A percentile compares a stretch with the other conserved stretches of the same genome.
phyloP scores from a whole-genome alignment of 2,113 vertebrate genomes.

The Centropus bengalensis region DNA sequence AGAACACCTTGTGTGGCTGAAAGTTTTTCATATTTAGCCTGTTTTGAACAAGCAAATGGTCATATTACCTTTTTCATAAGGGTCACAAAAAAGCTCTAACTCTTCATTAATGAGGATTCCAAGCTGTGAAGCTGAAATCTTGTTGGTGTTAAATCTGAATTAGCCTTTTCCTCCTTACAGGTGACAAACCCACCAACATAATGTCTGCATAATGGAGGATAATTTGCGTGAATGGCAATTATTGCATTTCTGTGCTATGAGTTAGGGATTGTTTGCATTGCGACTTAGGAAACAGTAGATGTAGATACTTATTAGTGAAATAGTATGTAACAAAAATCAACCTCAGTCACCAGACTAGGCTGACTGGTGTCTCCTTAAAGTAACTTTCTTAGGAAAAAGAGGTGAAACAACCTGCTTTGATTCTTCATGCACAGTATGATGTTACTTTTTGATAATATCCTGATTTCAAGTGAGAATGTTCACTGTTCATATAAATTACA shows the following conservation, averaged over 20 bases:
- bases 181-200: neutral
- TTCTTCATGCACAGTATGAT: neutral
- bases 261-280: neutral
- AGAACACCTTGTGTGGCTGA: neutral
- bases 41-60: neutral
- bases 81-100: neutral
- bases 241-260: neutral
- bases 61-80: neutral
- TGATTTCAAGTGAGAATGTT: neutral
- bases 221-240: neutral
- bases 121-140: neutral
- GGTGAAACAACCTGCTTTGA: neutral
- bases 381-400: neutral
- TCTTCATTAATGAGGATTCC: neutral
- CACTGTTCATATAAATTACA: neutral
- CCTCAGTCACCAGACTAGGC: neutral
- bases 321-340: neutral
- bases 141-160: neutral
- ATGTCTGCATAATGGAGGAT: neutral
- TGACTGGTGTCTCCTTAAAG: neutral
- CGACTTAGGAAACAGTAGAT: neutral
- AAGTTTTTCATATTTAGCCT: neutral
- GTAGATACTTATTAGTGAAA: neutral
- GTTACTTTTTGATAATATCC: neutral
- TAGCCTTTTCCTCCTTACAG: neutral